These are phyloP conservation scores for Hyaena hyaena DNA, from an alignment of 2,113 vertebrate genomes.

Conservation along the genomic window DNA sequence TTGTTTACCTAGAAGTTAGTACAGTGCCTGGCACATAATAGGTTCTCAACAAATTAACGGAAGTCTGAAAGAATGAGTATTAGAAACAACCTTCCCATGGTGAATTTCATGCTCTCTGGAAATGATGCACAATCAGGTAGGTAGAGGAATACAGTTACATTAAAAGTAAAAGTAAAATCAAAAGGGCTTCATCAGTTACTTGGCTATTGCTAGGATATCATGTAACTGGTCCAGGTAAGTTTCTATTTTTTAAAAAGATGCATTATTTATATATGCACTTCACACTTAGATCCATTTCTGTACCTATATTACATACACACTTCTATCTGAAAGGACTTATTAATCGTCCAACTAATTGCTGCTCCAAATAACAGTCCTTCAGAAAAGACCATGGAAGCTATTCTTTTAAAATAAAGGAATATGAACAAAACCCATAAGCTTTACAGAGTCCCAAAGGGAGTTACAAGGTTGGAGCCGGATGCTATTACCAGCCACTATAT, in stretches of 20 bases:
- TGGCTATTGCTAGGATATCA: constrained; percentile 20
- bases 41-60: constrained; percentile 34
- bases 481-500: constrained; percentile 85
- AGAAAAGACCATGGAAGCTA: constrained; percentile 65
- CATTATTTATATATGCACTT: not conserved
- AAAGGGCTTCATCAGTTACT: constrained; percentile 7
- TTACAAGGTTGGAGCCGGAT: constrained; percentile 83
- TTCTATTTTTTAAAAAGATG: constrained; percentile 15
- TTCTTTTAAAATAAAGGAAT: constrained; percentile 82
- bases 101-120: constrained; percentile 39
- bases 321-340: constrained; percentile 35
- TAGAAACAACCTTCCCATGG: not conserved
- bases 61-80: constrained; percentile 1
- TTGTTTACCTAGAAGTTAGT: not conserved
- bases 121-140: constrained; percentile 3
- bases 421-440: constrained; percentile 83
- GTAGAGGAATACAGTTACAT: not conserved
- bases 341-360: constrained; percentile 49
- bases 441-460: constrained; percentile 82
- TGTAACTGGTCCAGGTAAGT: not conserved
- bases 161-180: constrained; percentile 46
- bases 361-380: constrained; percentile 39
- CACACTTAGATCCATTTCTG: not conserved
- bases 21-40: not conserved
- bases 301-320: not conserved